phyloP scores from a whole-genome alignment of 2,797 vertebrate genomes.

The Cryptoblepharus egeriae region DNA sequence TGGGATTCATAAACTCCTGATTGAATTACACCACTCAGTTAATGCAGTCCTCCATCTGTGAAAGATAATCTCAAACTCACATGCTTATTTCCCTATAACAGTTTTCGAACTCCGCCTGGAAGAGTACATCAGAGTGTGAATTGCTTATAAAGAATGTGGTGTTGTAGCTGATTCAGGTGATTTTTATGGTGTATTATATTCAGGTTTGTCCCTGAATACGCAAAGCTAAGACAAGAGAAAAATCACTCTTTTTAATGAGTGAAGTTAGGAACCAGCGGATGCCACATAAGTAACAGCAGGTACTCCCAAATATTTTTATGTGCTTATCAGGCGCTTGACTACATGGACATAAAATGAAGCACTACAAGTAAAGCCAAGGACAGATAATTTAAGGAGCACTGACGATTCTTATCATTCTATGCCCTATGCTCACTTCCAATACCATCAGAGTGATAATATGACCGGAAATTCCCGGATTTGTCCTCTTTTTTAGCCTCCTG shows the following conservation, averaged over 20 bases:
- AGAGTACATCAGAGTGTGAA: conserved; percentile 16
- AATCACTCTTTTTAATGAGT: conserved; percentile 22
- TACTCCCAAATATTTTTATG: not conserved
- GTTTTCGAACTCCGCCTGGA: conserved; percentile 1
- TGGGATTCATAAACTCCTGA: conserved; percentile 28
- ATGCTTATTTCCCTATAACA: conserved; percentile 17
- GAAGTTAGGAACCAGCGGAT: not conserved
- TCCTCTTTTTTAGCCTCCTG: no score
- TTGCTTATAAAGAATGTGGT: not conserved
- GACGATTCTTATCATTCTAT: not conserved
- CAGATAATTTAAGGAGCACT: no score
- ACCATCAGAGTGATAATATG: no score
- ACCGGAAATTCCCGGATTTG: no score
- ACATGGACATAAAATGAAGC: not conserved
- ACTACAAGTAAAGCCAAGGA: not conserved
- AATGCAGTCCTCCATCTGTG: conserved; percentile 27
- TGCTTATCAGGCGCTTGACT: not conserved
- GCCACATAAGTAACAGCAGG: not conserved
- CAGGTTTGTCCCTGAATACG: conserved; percentile 17
- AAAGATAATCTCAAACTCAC: conserved; percentile 43
- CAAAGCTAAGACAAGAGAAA: not conserved
- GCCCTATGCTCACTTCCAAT: not conserved
- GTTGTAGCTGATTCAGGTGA: conserved; percentile 7
- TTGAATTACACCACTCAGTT: conserved; percentile 34
- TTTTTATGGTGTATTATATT: conserved; percentile 30